Evolutionary conservation across 2,888 invertebrate species (phyloP), one percentile per base, ranked within the genome.

Genomic region (Sthenelais limicola): DNA sequence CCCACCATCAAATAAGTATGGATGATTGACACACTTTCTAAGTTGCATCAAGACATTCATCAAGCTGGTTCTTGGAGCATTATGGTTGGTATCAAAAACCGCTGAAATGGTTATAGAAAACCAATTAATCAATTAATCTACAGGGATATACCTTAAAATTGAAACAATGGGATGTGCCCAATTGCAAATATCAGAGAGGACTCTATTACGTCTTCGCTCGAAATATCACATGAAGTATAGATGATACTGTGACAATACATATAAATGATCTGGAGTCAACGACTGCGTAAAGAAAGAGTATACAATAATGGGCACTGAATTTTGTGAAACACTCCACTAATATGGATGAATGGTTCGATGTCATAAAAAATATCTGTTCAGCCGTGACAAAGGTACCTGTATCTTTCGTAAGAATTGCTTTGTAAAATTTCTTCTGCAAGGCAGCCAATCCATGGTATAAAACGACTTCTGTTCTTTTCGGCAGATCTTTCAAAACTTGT

Each of bases 1-100:
- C 80, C 76, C 72, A 88, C 88, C 89, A 79, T 87, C 84, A 82
- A 89, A 88, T n/a, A 89, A 78, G 76, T 89, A 89, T 0, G 89
- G 89, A 77, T 89, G 89, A 73, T 83, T 82, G 30, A 87, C 87
- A 82, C 88, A 87, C 77, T 89, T 89, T 28, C 88, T 76, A 18
- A 89, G 80, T 79, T 89, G 88, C 84, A 88, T 85, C 73, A 89
- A 76, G 38, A 85, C 82, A 76, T 88, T 88, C 82, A 86, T 84
- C 71, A 87, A 77, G 28, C 81, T 72, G 9, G 83, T 82, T 68
- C 78, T 80, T 52, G 73, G 68, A 38, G 67, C 38, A 2, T 68
- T 47, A 33, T 74, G 72, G 18, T 58, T 43, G 18, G 68, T 81
- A 30, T 81, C 80, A 80, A 85, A 85, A 3, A 79, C 82, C 38